Evolutionary conservation across 2,797 vertebrate species (phyloP), one percentile per base, ranked within the genome.

Genomic region (Zalophus californianus): DNA sequence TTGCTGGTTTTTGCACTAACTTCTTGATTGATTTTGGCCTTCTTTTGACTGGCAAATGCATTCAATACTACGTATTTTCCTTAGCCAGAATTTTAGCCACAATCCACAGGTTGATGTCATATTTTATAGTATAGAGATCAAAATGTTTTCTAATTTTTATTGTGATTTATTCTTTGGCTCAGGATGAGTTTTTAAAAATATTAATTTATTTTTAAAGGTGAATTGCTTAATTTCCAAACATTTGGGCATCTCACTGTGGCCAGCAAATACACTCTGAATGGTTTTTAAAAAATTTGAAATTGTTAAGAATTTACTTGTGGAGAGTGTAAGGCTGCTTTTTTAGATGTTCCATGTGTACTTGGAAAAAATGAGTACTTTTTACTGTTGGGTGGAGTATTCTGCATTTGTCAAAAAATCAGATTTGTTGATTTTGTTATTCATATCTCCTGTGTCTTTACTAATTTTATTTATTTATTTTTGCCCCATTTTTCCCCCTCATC

Each of bases 181-280:
- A 38, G 21, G 13, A 32, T 84, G 32, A 27, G 4, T 89, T 92
- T 87, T 70, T 21, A 0, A 56, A 96, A 85, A 50, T 41, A 56
- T 29, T 79, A 52, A 44, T 54, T 89, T 56, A 93, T 35, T 84
- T 78, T 88, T 64, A 84, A 92, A 32, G 72, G 27, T 32, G 62
- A 79, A 35, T 92, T 92, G 7, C n/a, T 96, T 75, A 75, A 82
- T 91, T 93, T 87, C 23, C 60, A 91, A 82, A 82, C 50, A 75
- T 80, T 66, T 87, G 44, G 44, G 35, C 44, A 75, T 97, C 68
- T 90, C 29, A 70, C 16, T 41, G 38, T 88, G 70, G 58, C 48
- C 50, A 89, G 70, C n/a, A 77, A 29, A 41, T 84, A 56, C 6
- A 66, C 29, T 52, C 50, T 38, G 12, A 88, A 73, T 94, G 52